Conservation (phyloP, 1,140 invertebrate species). For the Mycetomoellerius zeteki region DNA sequence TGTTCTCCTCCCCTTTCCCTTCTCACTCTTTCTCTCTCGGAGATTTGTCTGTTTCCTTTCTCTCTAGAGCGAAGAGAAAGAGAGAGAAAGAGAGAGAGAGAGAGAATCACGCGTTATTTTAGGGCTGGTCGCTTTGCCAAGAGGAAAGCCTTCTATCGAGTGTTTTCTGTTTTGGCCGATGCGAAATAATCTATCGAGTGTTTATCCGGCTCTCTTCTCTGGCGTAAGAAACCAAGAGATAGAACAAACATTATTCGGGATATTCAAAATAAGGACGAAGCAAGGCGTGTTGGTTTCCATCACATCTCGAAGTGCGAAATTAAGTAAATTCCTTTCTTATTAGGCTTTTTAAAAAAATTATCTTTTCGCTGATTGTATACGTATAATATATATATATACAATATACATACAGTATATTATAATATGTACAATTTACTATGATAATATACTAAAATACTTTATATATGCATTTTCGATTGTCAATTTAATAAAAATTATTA, state of each 20-base stretch:
- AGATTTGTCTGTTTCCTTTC: conserved; percentile 43
- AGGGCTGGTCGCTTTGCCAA: conserved; percentile 33
- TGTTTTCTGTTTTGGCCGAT: conserved; percentile 50
- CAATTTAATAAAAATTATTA: no score
- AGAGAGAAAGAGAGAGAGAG: conserved; percentile 21
- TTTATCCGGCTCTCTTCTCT: conserved; percentile 32
- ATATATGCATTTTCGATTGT: no score
- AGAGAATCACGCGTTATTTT: conserved; percentile 63
- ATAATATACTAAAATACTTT: no score
- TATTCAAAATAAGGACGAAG: neutral
- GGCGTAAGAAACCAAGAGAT: conserved; percentile 21
- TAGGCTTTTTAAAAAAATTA: neutral
- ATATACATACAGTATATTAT: no score
- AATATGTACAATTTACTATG: no score
- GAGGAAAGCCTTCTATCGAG: conserved; percentile 38
- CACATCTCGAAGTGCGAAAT: neutral
- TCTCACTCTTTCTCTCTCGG: conserved; percentile 47
- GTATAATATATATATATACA: no score
- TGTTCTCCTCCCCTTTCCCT: neutral
- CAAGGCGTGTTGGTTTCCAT: neutral
- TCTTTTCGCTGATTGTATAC: neutral
- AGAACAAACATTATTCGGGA: neutral
- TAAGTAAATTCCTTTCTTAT: neutral
- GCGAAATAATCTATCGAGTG: conserved; percentile 34
- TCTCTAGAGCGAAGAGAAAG: conserved; percentile 20